Evolutionary conservation across 2,797 vertebrate genomes (phyloP).

Genomic region (Tiaroga cobitis): DNA sequence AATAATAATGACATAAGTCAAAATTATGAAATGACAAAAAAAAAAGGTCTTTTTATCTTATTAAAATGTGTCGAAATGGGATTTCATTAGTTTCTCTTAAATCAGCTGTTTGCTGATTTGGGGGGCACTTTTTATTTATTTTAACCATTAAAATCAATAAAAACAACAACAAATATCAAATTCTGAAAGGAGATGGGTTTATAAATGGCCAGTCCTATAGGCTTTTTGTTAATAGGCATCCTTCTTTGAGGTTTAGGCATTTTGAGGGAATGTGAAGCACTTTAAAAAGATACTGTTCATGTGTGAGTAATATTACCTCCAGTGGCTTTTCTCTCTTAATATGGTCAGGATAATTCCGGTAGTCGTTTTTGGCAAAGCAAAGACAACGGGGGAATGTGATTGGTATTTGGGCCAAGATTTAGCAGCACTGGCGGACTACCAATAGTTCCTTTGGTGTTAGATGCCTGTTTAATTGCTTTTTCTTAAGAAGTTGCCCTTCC

Average conservation of each 20-base stretch:
- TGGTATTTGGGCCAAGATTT: constrained; percentile 24
- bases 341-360: constrained; percentile 12
- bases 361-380: constrained; percentile 10
- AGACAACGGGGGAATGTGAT: constrained; percentile 21
- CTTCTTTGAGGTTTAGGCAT: not conserved
- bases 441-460: not conserved
- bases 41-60: not conserved
- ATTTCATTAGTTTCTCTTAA: not conserved
- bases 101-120: too few relatives aligned
- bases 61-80: not conserved
- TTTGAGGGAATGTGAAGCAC: not conserved
- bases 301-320: constrained; percentile 4
- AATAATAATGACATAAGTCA: not conserved
- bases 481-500: not conserved
- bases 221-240: not conserved
- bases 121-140: not conserved
- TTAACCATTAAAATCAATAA: not conserved
- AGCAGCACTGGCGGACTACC: not conserved
- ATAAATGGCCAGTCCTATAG: not conserved
- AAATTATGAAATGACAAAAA: not conserved
- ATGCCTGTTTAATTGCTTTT: not conserved
- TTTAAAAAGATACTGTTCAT: not conserved
- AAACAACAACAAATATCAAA: not conserved
- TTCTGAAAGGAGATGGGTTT: not conserved
- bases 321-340: constrained; percentile 23